Evolutionary conservation across 2,113 vertebrate genomes (phyloP), one percentile per base, ranked within the genome.

Genomic region (Eclectus roratus): DNA sequence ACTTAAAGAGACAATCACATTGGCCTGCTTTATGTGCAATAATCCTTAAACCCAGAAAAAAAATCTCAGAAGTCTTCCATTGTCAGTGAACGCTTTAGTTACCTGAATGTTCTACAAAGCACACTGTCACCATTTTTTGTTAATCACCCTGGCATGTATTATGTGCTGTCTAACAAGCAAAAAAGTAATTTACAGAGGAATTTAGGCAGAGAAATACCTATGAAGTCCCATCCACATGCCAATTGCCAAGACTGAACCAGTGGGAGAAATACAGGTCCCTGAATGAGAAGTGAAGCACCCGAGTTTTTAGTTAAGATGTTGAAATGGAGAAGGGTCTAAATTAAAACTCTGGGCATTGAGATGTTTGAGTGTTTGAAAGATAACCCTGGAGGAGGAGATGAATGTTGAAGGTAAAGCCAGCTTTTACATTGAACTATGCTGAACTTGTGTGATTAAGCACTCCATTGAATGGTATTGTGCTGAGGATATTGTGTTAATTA

Each of bases 201-300:
- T 72, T 63, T 29, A 41, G 16, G 8, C 10, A 69, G 20, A 83
- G 4, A 69, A 80, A 77, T 58, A 46, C 3, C 9, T 66, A 1
- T 14, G 20, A 11, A 49, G 7, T n/a, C 25, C 10, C 3, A 53
- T 24, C 4, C 24, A 27, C 0, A 0, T 43, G 5, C 23, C 28
- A 46, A 50, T 7, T 35, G 7, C 17, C 39, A 80, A 49, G 37
- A 52, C 14, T 66, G 27, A 80, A 61, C 53, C 13, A 49, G 12
- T 5, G 8, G 39, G 18, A 80, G 17, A 83, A 82, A 80, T 33
- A 39, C 5, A 55, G 20, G 27, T 60, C 11, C 17, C 15, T 50
- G 61, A 85, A 68, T 55, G 20, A 47, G 20, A 86, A 50, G 11
- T 17, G 35, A 80, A 52, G 20, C 11, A 80, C 7, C 0, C 0